phyloP scores from a whole-genome alignment of 1,140 invertebrate species.

The Metaphire vulgaris region DNA sequence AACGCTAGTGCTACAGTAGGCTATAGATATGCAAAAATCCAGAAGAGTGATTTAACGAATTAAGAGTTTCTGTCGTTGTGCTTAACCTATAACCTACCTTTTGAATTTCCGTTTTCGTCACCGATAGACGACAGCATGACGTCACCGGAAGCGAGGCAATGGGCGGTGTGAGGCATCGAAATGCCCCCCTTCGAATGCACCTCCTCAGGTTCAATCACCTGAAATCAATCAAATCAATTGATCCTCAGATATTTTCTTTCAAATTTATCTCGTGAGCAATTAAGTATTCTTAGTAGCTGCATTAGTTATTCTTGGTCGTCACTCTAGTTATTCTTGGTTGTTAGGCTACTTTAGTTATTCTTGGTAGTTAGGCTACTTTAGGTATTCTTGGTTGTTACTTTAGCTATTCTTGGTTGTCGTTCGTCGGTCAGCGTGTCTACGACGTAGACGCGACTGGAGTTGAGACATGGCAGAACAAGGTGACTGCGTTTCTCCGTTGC shows the following conservation, averaged over 20 bases:
- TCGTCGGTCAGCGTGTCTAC: constrained; percentile 70
- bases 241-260: too few relatives aligned
- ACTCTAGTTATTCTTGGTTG: too few relatives aligned
- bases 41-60: too few relatives aligned
- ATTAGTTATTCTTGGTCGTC: background rate
- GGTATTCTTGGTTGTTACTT: constrained; percentile 61
- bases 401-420: constrained; percentile 59
- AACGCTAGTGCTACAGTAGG: too few relatives aligned
- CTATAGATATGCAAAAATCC: too few relatives aligned
- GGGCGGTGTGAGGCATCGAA: constrained; percentile 80
- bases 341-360: background rate
- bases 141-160: constrained; percentile 82
- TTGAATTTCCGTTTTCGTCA: constrained; percentile 60
- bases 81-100: constrained; percentile 56
- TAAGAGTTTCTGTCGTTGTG: too few relatives aligned
- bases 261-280: too few relatives aligned
- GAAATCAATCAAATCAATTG: too few relatives aligned
- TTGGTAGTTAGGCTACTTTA: constrained; percentile 56
- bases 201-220: too few relatives aligned
- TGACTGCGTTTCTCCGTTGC: constrained; percentile 63
- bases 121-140: constrained; percentile 93
- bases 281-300: too few relatives aligned
- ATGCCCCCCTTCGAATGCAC: too few relatives aligned
- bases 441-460: constrained; percentile 76
- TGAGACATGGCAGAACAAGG: constrained; percentile 73